Evolutionary conservation across 2,113 vertebrate genomes (phyloP).

Genomic region (Leiothrix lutea): DNA sequence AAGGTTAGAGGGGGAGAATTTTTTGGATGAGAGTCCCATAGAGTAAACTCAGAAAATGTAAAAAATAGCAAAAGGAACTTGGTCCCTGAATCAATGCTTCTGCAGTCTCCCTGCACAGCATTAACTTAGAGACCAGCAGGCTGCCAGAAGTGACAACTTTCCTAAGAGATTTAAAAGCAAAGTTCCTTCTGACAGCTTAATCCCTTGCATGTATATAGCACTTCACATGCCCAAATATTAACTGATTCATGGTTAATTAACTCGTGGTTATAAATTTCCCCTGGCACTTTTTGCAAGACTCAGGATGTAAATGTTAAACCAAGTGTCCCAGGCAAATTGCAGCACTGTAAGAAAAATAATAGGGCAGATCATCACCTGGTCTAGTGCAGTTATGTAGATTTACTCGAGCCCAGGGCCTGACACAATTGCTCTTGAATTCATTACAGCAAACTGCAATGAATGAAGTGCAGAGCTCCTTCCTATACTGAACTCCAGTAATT

Average conservation of each 20-base stretch:
- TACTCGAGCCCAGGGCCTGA: neutral
- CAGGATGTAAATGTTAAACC: slow-evolving; percentile 27
- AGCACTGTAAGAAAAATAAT: slow-evolving; percentile 37
- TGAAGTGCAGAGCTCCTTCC: slow-evolving; percentile 6
- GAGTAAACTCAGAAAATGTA: neutral
- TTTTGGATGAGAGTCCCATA: neutral
- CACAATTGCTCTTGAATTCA: neutral
- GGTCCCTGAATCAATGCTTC: neutral
- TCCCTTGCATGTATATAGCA: slow-evolving; percentile 51
- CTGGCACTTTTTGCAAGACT: slow-evolving; percentile 23
- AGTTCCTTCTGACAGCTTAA: slow-evolving; percentile 49
- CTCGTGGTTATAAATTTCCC: slow-evolving; percentile 43
- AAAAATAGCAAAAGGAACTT: neutral
- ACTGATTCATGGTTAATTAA: slow-evolving; percentile 64
- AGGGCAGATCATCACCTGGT: slow-evolving; percentile 40
- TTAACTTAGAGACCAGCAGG: slow-evolving; percentile 7
- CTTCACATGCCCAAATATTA: slow-evolving; percentile 56
- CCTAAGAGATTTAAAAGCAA: slow-evolving; percentile 29
- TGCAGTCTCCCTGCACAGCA: neutral
- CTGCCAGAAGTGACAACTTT: slow-evolving; percentile 38
- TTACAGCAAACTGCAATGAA: slow-evolving; percentile 34
- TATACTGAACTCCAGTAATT: neutral
- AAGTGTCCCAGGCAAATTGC: slow-evolving; percentile 34
- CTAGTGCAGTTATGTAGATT: neutral
- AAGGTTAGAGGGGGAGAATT: neutral